Percentiles rank a stretch among this genome's conserved stretches.
Conservation (phyloP, 2,797 vertebrate species). For the Periophthalmus magnuspinnatus region DNA sequence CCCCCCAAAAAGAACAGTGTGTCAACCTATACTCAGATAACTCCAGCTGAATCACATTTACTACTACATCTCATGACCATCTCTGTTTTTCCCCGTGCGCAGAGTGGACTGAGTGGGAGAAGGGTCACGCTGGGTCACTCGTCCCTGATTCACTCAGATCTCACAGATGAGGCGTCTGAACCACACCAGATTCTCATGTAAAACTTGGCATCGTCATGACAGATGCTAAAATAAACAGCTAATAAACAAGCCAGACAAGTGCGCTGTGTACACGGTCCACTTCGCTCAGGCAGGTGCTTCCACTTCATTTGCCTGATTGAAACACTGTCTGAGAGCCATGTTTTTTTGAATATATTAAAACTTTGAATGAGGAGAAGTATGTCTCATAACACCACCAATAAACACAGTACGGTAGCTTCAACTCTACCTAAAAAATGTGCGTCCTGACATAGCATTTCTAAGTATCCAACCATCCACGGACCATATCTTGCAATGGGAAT, state of each 20-base stretch:
- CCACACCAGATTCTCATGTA: neutral
- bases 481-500: no score
- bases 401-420: neutral
- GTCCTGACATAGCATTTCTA: neutral
- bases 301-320: constrained; percentile 14
- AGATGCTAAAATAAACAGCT: constrained; percentile 5
- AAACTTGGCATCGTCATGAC: neutral
- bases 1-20: no score
- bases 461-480: no score
- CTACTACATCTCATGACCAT: no score
- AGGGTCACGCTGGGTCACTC: constrained; percentile 3
- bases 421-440: neutral
- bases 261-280: neutral
- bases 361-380: neutral
- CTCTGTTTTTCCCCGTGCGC: no score
- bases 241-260: constrained; percentile 1
- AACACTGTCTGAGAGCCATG: neutral
- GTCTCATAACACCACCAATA: neutral
- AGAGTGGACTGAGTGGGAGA: no score
- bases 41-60: no score
- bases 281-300: constrained; percentile 7
- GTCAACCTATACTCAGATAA: no score
- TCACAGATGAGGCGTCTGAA: neutral
- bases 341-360: constrained; percentile 6
- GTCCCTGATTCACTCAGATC: neutral